Evolutionary conservation across 2,797 vertebrate genomes (phyloP).

Genomic region (Triplophysa yarkandensis): DNA sequence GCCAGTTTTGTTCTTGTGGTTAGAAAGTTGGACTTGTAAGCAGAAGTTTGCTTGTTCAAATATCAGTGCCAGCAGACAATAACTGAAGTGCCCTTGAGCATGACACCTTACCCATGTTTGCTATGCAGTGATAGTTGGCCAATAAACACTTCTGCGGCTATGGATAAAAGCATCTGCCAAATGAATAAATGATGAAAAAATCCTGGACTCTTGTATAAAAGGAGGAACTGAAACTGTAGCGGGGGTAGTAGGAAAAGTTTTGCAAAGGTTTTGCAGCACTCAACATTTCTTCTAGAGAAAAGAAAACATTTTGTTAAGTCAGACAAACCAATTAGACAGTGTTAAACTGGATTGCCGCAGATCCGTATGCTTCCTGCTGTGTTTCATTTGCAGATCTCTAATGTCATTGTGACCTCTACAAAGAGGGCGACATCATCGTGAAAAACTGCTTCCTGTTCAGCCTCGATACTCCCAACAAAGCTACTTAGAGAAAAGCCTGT

Average conservation of each 20-base stretch:
- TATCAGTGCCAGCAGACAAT: too few species aligned
- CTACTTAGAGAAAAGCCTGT: conserved; percentile 73
- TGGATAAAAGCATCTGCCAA: too few species aligned
- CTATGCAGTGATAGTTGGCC: too few species aligned
- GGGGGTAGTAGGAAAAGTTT: background rate
- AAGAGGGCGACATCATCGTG: conserved; percentile 3
- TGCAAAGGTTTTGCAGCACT: background rate
- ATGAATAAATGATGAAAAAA: background rate
- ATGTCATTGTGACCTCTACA: conserved; percentile 22
- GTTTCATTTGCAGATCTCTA: conserved; percentile 1
- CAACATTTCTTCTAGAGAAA: background rate
- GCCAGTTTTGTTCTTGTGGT: too few species aligned
- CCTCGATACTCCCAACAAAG: conserved; percentile 72
- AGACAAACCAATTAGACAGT: background rate
- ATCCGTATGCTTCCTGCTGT: conserved; percentile 7
- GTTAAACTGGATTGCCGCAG: background rate
- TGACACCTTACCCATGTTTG: too few species aligned
- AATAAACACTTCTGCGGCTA: too few species aligned
- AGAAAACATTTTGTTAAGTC: conserved; percentile 2
- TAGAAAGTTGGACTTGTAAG: too few species aligned
- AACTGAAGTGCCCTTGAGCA: too few species aligned
- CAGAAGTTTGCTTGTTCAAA: too few species aligned
- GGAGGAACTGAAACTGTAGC: background rate
- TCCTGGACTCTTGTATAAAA: background rate
- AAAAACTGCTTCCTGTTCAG: conserved; percentile 56